Evolutionary conservation across 2,888 invertebrate genomes (phyloP).

Genomic region (Erannis defoliaria): DNA sequence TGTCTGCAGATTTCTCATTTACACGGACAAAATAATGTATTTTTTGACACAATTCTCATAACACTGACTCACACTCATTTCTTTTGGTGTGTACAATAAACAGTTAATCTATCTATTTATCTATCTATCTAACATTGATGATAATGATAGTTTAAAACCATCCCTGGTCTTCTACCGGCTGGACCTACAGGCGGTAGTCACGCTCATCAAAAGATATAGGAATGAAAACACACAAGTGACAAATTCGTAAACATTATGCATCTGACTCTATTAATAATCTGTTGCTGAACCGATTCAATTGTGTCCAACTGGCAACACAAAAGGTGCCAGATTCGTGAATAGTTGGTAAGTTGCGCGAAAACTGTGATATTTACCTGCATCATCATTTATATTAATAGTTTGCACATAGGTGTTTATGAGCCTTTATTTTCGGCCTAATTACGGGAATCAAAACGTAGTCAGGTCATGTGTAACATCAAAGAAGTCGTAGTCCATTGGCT

Average conservation of each 20-base stretch:
- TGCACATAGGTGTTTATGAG: background rate
- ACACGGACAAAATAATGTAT: too few relatives aligned
- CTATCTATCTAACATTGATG: too few relatives aligned
- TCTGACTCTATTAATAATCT: slow-evolving; percentile 7
- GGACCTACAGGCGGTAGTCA: background rate
- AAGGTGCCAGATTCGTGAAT: slow-evolving; percentile 6
- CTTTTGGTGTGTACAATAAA: too few relatives aligned
- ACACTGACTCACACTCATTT: too few relatives aligned
- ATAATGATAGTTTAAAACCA: background rate
- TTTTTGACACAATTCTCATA: too few relatives aligned
- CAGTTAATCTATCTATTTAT: too few relatives aligned
- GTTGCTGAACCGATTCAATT: slow-evolving; percentile 18
- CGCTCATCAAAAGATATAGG: background rate
- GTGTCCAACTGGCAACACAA: slow-evolving; percentile 24
- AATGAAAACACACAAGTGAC: too few relatives aligned
- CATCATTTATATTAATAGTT: background rate
- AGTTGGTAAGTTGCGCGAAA: slow-evolving; percentile 12
- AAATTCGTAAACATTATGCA: background rate
- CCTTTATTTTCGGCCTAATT: background rate
- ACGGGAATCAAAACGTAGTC: background rate
- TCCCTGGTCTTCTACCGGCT: too few relatives aligned
- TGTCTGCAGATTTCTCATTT: too few relatives aligned
- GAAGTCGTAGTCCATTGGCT: too few relatives aligned
- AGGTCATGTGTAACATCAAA: too few relatives aligned
- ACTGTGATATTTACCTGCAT: background rate